These are phyloP conservation scores for Drosophila mauritiana DNA, from an alignment of 1,140 invertebrate species.

Conservation along the genomic window DNA sequence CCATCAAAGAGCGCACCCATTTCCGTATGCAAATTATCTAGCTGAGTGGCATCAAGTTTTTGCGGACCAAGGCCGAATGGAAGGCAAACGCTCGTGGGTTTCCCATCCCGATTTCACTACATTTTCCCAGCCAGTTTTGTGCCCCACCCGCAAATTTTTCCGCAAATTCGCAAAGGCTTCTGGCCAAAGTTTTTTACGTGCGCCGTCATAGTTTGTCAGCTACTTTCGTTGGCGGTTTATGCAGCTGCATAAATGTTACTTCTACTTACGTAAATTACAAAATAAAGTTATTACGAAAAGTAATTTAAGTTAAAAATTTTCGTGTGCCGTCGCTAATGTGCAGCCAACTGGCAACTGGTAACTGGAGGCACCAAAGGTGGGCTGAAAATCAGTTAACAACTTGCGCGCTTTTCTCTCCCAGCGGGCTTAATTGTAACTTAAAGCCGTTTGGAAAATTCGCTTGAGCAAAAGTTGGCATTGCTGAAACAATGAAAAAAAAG, in stretches of 20 bases:
- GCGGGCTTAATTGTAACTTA: slow-evolving; percentile 61
- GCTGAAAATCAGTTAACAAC: slow-evolving; percentile 75
- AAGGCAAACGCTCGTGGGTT: slow-evolving; percentile 1
- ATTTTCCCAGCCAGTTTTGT: slow-evolving; percentile 1
- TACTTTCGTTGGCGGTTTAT: slow-evolving; percentile 75
- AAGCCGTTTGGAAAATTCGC: slow-evolving; percentile 57
- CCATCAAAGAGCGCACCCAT: slow-evolving; percentile 38
- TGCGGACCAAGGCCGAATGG: slow-evolving; percentile 36
- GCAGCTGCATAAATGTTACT: slow-evolving; percentile 83
- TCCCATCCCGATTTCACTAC: too few species aligned
- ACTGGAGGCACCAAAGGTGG: slow-evolving; percentile 28
- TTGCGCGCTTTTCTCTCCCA: slow-evolving; percentile 39
- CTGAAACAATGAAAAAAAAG: neutral
- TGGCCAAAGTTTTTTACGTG: slow-evolving; percentile 73
- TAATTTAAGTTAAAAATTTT: slow-evolving; percentile 83
- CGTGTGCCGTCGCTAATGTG: slow-evolving; percentile 73
- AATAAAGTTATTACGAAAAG: slow-evolving; percentile 83
- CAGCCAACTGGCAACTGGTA: slow-evolving; percentile 68
- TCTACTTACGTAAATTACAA: slow-evolving; percentile 83
- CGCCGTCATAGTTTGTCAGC: slow-evolving; percentile 80
- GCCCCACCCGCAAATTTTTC: slow-evolving; percentile 27
- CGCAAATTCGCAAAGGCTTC: slow-evolving; percentile 75
- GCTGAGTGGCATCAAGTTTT: slow-evolving; percentile 38
- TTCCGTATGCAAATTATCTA: slow-evolving; percentile 49
- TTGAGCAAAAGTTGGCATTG: slow-evolving; percentile 42